Evolutionary conservation across 2,113 vertebrate genomes (phyloP).

Genomic region (Lepus americanus): DNA sequence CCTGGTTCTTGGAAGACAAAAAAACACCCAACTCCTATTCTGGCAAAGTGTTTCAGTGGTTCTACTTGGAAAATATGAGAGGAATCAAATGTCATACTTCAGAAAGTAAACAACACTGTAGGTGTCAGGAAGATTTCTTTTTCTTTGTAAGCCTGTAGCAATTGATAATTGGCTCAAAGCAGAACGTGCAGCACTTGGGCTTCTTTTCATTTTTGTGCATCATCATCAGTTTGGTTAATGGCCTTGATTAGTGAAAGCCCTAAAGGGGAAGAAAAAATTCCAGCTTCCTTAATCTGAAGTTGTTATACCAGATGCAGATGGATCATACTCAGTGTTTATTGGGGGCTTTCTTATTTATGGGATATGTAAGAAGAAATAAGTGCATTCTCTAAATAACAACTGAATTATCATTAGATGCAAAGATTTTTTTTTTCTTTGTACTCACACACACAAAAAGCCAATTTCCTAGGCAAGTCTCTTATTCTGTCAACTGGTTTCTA

Average conservation of each 20-base stretch:
- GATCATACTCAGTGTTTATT: neutral
- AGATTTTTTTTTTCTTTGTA: neutral
- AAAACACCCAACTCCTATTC: neutral
- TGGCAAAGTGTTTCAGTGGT: neutral
- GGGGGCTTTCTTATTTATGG: neutral
- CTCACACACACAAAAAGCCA: neutral
- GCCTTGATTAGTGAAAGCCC: neutral
- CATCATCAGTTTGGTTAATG: neutral
- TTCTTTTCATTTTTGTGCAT: conserved; percentile 46
- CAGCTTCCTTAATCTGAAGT: neutral
- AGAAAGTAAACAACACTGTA: conserved; percentile 34
- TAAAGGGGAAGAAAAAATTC: neutral
- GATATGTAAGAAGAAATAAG: conserved; percentile 18
- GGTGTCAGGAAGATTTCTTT: conserved; percentile 1
- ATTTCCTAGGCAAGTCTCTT: conserved; percentile 37
- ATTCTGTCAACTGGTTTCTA: conserved; percentile 38
- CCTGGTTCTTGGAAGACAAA: neutral
- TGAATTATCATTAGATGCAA: conserved; percentile 10
- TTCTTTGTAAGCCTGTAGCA: neutral
- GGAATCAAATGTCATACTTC: conserved; percentile 21
- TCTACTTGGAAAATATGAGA: conserved; percentile 60
- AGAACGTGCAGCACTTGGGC: neutral
- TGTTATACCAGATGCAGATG: neutral
- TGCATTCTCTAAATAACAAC: neutral
- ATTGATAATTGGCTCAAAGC: conserved; percentile 35